Base-by-base conservation (phyloP, 2,888 invertebrate genomes). In the Athalia circularis region DNA sequence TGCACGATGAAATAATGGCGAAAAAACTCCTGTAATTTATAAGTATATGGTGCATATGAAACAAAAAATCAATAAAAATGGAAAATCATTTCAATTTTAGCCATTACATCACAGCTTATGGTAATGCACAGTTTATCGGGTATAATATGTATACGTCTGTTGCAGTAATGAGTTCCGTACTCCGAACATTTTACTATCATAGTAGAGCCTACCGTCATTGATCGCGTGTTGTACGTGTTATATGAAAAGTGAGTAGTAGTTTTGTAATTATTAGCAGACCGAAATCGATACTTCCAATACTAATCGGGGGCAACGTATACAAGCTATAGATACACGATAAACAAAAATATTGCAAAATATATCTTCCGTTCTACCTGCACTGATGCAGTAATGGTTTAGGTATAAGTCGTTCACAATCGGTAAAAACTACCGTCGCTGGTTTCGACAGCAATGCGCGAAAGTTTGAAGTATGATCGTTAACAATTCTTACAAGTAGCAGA, bases 1-100 rank as follows among this genome's bases (percentile, higher is more conserved):
- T 93, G 80, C 93, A 92, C 86, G 95, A 95, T 82, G 93, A 88
- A 76, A 94, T 92, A 70, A 92, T 91, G 4, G 94, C 92, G 81
- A 94, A 86, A 84, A 93, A 92, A 85, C 92, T 91, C 82, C 94
- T 94, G 91, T 79, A 75, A 80, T n/a, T 67, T 9, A 65, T 65
- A n/a, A n/a, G n/a, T n/a, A 4, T 15, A 70, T 61, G 13, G 11
- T 11, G 9, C 29, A 29, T 29, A 29, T 29, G 29, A 1, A 43
- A 52, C 2, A 48, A 77, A 68, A 54, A 59, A 78, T 76, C 62
- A 67, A 59, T 68, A 48, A 43, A 47, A 13, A 50, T 74, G 50
- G 54, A 59, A 29, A 54, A 57, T 47, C 13, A 11, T 50, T 52
- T 52, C 52, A 15, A 15, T 9, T 48, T 43, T 2, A 43, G 43